Evolutionary conservation across 1,140 invertebrate species (phyloP), one percentile per base, ranked within the genome.

Genomic region (Trichonephila inaurata): DNA sequence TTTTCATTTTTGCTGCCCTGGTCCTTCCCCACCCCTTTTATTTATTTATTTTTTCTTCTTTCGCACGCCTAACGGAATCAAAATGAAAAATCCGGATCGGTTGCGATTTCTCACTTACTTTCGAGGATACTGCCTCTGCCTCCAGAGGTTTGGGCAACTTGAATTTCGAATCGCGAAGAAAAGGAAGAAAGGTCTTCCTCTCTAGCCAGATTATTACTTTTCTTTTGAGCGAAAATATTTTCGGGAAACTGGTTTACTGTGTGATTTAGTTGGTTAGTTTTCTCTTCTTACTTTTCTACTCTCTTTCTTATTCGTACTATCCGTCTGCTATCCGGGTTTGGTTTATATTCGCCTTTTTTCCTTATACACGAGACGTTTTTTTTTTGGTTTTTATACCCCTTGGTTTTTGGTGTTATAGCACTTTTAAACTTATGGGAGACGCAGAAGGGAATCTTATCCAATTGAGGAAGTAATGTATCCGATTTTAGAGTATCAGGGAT

Each of bases 211-310:
- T 62, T 88, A 66, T 88, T 88, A 64, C 51, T 88, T 64, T 66
- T 88, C 58, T 88, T 62, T 62, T 33, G 33, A 0, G 24, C 51
- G 62, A 62, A 24, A 66, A 60, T 72, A 66, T 89, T 89, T 66
- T 51, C 61, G 66, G 21, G 64, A 58, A 89, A 89, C 64, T 89
- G 88, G 88, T 69, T 89, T 89, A 58, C 64, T 72, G 62, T 62
- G 64, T 72, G 88, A 89, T 89, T 89, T 89, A 89, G 88, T 72
- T 89, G 88, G 88, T 89, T 89, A 89, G 86, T 5, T 28, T 87
- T 33, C 60, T 64, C 16, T 12, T 85, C 14, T 85, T 85, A n/a
- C 24, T 60, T 85, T 83, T 24, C 19, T 24, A 58, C 40, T 44
- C 82, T 58, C 19, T 58, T 28, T 85, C 40, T 10, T 24, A 83